phyloP scores from a whole-genome alignment of 2,113 vertebrate genomes.

The Falcunculus frontatus region DNA sequence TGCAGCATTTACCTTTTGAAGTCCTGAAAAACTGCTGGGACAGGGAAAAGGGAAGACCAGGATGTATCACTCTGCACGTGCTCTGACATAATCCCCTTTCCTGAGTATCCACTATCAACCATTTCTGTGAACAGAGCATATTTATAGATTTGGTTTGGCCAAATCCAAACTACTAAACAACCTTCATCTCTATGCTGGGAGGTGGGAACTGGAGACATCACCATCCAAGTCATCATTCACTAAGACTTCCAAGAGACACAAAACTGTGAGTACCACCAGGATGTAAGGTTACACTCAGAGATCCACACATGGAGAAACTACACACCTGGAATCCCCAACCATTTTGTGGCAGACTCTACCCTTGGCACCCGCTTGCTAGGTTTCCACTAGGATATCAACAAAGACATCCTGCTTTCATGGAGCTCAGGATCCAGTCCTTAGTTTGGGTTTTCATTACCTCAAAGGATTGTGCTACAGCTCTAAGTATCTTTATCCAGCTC shows the following conservation, averaged over 20 bases:
- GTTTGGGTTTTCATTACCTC: background rate
- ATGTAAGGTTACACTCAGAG: background rate
- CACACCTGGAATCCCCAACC: background rate
- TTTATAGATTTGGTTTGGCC: background rate
- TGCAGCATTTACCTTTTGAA: background rate
- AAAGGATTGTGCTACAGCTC: background rate
- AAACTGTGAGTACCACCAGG: background rate
- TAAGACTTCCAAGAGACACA: background rate
- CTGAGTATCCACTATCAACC: background rate
- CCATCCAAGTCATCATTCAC: background rate
- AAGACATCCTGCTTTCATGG: background rate
- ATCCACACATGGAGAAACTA: background rate
- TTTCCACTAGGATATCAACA: background rate
- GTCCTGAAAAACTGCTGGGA: background rate
- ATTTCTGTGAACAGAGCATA: background rate
- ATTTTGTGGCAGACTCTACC: background rate
- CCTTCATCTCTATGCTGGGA: background rate
- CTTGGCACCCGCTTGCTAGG: background rate
- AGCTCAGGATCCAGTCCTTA: background rate
- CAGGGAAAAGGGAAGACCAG: background rate
- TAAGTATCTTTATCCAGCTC: background rate
- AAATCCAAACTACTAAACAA: background rate
- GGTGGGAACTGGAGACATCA: background rate
- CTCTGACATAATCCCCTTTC: background rate
- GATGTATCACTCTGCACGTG: background rate